Conservation (phyloP, 2,888 invertebrate species). For the Phania funesta region DNA sequence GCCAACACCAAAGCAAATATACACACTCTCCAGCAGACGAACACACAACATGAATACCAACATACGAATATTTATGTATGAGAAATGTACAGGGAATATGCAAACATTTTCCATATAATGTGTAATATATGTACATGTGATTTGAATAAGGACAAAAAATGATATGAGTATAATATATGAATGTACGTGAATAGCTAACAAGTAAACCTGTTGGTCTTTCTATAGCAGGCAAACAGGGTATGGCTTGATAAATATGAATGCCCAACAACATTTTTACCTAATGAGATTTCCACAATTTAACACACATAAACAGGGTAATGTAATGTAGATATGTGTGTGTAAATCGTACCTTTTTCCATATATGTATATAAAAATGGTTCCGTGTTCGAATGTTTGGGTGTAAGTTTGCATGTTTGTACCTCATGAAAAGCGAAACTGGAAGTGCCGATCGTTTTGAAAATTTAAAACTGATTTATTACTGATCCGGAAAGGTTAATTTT, state of each 20-base stretch:
- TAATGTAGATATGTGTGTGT: too few relatives aligned
- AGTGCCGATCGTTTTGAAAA: too few relatives aligned
- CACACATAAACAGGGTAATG: too few relatives aligned
- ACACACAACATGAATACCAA: background rate
- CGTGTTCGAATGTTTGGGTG: too few relatives aligned
- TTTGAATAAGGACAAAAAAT: slow-evolving; percentile 40
- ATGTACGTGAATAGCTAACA: slow-evolving; percentile 59
- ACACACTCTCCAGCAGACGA: background rate
- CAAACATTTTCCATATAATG: slow-evolving; percentile 54
- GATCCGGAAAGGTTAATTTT: too few relatives aligned
- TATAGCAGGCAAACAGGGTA: slow-evolving; percentile 33
- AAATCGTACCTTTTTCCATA: too few relatives aligned
- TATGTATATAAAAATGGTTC: too few relatives aligned
- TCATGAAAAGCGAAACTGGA: too few relatives aligned
- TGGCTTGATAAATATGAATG: background rate
- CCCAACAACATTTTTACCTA: too few relatives aligned
- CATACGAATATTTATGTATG: slow-evolving; percentile 23
- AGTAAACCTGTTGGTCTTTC: slow-evolving; percentile 69
- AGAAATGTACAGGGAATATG: slow-evolving; percentile 48
- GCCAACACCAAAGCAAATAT: slow-evolving; percentile 60
- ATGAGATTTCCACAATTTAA: too few relatives aligned
- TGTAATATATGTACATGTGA: slow-evolving; percentile 38
- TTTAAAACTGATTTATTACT: too few relatives aligned
- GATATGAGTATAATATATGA: slow-evolving; percentile 52
- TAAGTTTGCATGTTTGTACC: too few relatives aligned